Evolutionary conservation across 2,797 vertebrate species (phyloP).

Genomic region (Molothrus ater): DNA sequence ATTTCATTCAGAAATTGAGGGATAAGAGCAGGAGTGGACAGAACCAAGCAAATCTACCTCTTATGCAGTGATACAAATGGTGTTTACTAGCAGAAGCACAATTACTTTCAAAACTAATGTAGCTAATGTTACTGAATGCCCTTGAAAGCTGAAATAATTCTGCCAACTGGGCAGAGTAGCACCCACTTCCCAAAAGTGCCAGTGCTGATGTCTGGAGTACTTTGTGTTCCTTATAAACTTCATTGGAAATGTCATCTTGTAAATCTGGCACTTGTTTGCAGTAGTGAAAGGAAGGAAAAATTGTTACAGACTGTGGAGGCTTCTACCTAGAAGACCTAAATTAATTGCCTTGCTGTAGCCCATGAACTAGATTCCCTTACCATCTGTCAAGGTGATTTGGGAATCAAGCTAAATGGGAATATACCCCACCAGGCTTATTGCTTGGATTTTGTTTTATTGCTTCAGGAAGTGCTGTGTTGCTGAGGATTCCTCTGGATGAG

Average conservation of each 20-base stretch:
- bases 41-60: not conserved
- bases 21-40: not conserved
- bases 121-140: not conserved
- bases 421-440: not conserved
- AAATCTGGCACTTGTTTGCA: not conserved
- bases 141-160: not conserved
- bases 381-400: slow-evolving; percentile 1
- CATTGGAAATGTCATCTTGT: not conserved
- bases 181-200: not conserved
- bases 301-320: not conserved
- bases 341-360: slow-evolving; percentile 4
- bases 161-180: not conserved
- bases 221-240: not conserved
- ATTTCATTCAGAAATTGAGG: not conserved
- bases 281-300: not conserved
- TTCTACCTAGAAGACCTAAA: not conserved
- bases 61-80: not conserved
- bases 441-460: slow-evolving; percentile 7
- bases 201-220: not conserved
- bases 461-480: slow-evolving; percentile 7
- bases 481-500: not conserved
- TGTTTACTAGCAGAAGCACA: not conserved
- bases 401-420: not conserved
- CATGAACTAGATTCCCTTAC: slow-evolving; percentile 12
- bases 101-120: not conserved